A percentile compares a stretch with the other conserved stretches of the same genome.
Conservation (phyloP, 2,888 invertebrate species). For the Drosophila mettleri region DNA sequence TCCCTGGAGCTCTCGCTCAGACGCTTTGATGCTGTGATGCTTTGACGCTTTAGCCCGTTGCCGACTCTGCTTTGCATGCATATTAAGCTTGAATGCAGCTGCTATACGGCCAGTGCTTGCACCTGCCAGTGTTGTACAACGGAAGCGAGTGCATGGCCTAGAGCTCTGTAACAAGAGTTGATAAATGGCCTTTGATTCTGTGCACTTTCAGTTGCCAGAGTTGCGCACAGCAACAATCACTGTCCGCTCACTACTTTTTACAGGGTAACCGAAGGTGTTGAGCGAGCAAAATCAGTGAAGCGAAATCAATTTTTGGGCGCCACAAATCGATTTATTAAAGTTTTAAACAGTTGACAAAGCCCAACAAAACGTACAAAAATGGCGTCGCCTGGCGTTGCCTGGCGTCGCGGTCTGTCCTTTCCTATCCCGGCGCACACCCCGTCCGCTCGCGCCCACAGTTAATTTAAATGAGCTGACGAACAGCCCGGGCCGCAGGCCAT, state of each 20-base stretch:
- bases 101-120: neutral
- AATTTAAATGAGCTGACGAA: slow-evolving; percentile 49
- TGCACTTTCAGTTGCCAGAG: neutral
- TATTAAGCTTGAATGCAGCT: slow-evolving; percentile 16
- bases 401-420: slow-evolving; percentile 15
- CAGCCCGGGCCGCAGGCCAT: slow-evolving; percentile 27
- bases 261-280: neutral
- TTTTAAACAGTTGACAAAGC: slow-evolving; percentile 14
- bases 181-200: no score
- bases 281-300: neutral
- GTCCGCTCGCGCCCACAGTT: slow-evolving; percentile 12
- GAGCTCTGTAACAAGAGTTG: no score
- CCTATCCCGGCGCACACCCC: neutral
- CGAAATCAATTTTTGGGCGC: slow-evolving; percentile 16
- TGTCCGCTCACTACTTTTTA: neutral
- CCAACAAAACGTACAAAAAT: neutral
- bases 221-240: neutral
- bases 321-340: slow-evolving; percentile 28
- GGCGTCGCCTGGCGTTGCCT: slow-evolving; percentile 5
- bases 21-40: slow-evolving; percentile 12
- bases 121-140: neutral
- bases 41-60: slow-evolving; percentile 13
- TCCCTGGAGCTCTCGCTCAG: slow-evolving; percentile 1
- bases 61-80: slow-evolving; percentile 17
- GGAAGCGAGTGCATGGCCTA: neutral